Evolutionary conservation across 2,888 invertebrate species (phyloP), one percentile per base, ranked within the genome.

Genomic region (Agrilus mali): DNA sequence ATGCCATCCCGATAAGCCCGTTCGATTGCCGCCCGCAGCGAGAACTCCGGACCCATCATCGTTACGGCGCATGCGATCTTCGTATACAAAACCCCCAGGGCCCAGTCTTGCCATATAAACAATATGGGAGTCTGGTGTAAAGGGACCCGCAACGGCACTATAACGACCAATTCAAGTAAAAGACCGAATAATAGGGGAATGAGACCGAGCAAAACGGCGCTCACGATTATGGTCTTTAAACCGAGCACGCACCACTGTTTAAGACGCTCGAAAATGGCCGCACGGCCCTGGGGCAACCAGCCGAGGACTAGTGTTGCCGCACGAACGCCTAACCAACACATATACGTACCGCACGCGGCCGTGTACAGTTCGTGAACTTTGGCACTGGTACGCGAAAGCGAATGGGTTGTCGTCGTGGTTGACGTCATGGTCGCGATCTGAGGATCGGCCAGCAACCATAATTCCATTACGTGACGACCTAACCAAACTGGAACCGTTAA

Each of bases 41-140:
- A 81, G 86, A 95, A 94, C 69, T 96, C 96, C 7, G 96, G 95
- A 0, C 95, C 95, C 94, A 97, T 96, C 81, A 97, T 86, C 0
- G 92, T 92, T 17, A 95, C 73, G 0, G 95, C 97, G 59, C 94
- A 92, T 13, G 94, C 86, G 44, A 97, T 96, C 72, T 98, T 98
- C 2, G 95, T 94, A 64, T 97, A 96, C 1, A 98, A 72, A 10
- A 98, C 93, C 17, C 97, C 96, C 20, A 98, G 71, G 0, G 96
- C 96, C 97, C 97, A 98, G 69, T 97, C 95, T 55, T 96, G 88
- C 87, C 87, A 88, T 40, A 88, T 76, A 61, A 88, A 89, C 44
- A 87, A 70, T 31, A 88, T 84, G 0, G 88, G 96, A 7, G 92
- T 90, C 66, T 95, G 92, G 52, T 88, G 84, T 4, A 93, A 70